phyloP scores from a whole-genome alignment of 2,888 invertebrate genomes.

The Caenorhabditis sulstoni region DNA sequence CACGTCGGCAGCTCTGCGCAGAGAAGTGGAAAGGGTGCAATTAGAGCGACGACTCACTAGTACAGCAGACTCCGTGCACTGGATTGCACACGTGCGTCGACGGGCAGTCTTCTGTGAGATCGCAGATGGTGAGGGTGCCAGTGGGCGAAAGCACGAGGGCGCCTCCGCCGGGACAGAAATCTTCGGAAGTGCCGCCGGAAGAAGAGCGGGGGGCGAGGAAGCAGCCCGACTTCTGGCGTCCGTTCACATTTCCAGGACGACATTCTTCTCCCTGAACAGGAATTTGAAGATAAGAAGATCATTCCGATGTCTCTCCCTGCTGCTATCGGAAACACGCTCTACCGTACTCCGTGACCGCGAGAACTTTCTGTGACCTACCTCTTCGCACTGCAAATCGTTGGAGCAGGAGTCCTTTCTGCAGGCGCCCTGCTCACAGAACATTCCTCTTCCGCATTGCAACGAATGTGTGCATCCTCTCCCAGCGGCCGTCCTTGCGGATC shows the following conservation, averaged over 20 bases:
- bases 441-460: conserved; percentile 62
- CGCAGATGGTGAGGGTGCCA: conserved; percentile 72
- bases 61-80: conserved; percentile 75
- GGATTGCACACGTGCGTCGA: conserved; percentile 76
- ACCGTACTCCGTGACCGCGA: too few species aligned
- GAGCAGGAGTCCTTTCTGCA: conserved; percentile 63
- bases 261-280: conserved; percentile 71
- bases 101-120: conserved; percentile 69
- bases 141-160: conserved; percentile 64
- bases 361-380: conserved; percentile 51
- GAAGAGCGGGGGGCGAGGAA: conserved; percentile 59
- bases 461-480: conserved; percentile 54
- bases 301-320: too few species aligned
- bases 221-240: conserved; percentile 69
- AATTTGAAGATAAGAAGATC: neutral
- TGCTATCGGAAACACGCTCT: too few species aligned
- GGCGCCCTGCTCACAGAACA: conserved; percentile 59
- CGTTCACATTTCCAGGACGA: conserved; percentile 71
- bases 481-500: conserved; percentile 16
- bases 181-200: conserved; percentile 49
- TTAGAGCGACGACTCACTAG: conserved; percentile 63
- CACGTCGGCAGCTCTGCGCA: conserved; percentile 74
- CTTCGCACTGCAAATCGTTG: conserved; percentile 57
- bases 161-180: conserved; percentile 77
- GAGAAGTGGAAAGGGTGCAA: neutral